Evolutionary conservation across 2,888 invertebrate genomes (phyloP).

Genomic region (Pyrochroa serraticornis): DNA sequence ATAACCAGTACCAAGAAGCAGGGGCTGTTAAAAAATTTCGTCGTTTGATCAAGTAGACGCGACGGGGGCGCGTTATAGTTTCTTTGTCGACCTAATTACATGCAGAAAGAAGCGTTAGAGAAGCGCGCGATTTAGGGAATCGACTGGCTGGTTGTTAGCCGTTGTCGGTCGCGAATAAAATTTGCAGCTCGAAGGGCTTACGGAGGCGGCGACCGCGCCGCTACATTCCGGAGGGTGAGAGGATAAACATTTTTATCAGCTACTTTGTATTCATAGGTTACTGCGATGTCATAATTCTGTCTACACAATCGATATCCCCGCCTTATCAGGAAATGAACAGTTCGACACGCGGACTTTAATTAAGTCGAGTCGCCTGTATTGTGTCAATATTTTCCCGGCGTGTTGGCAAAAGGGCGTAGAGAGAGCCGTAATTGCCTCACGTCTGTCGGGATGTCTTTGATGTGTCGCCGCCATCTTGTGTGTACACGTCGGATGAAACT

Average conservation of each 20-base stretch:
- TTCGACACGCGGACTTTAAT: slow-evolving; percentile 53
- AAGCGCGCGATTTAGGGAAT: slow-evolving; percentile 41
- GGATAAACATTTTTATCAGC: slow-evolving; percentile 59
- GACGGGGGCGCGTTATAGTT: no score
- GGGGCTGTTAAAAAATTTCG: neutral
- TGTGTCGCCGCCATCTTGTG: slow-evolving; percentile 54
- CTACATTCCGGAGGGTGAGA: slow-evolving; percentile 40
- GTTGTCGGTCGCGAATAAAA: slow-evolving; percentile 47
- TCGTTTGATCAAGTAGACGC: no score
- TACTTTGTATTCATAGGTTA: slow-evolving; percentile 59
- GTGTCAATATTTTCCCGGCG: slow-evolving; percentile 42
- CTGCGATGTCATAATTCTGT: slow-evolving; percentile 58
- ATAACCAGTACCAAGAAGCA: slow-evolving; percentile 2
- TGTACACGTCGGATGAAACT: slow-evolving; percentile 57
- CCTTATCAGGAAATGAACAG: slow-evolving; percentile 56
- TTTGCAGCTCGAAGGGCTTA: slow-evolving; percentile 50
- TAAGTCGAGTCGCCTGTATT: slow-evolving; percentile 37
- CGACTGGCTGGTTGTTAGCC: slow-evolving; percentile 39
- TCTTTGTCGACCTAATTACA: neutral
- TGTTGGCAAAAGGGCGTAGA: slow-evolving; percentile 31
- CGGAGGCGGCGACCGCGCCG: slow-evolving; percentile 45
- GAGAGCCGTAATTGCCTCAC: slow-evolving; percentile 55
- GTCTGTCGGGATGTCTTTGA: slow-evolving; percentile 54
- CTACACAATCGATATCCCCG: slow-evolving; percentile 53
- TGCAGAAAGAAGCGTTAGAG: slow-evolving; percentile 23